A percentile compares a stretch with the other conserved stretches of the same genome.
Conservation (phyloP, 2,797 vertebrate species). For the Falco concolor region DNA sequence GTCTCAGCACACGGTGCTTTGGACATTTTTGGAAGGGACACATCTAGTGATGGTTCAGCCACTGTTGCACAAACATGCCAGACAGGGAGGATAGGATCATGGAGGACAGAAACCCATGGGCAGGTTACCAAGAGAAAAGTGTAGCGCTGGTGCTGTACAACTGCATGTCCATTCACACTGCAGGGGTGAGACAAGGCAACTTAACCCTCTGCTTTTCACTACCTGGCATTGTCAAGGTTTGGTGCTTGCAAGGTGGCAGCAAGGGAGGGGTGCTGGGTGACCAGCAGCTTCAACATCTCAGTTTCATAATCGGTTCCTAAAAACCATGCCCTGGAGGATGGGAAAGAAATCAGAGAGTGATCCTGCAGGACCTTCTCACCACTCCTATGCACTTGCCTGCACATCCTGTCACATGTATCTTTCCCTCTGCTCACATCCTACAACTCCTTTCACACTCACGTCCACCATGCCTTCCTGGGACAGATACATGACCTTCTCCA, state of each 20-base stretch:
- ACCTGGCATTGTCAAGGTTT: background rate
- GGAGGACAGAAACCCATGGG: background rate
- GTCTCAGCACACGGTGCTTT: background rate
- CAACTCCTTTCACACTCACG: background rate
- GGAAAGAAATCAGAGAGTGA: background rate
- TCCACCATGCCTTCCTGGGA: background rate
- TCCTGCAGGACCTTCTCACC: background rate
- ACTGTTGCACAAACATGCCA: background rate
- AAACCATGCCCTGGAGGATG: background rate
- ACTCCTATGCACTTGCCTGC: background rate
- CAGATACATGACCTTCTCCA: background rate
- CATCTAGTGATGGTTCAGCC: background rate
- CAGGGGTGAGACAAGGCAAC: background rate
- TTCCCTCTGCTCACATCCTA: background rate
- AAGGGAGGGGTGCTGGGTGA: background rate
- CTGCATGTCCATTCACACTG: background rate
- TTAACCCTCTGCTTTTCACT: background rate
- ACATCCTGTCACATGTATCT: accelerated
- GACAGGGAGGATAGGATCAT: background rate
- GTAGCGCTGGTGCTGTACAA: background rate
- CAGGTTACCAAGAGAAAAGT: background rate
- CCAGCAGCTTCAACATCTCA: background rate
- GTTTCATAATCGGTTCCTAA: background rate
- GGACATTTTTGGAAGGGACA: background rate
- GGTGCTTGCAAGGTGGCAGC: background rate